Evolutionary conservation across 2,888 invertebrate species (phyloP).

Genomic region (Chironomus riparius): DNA sequence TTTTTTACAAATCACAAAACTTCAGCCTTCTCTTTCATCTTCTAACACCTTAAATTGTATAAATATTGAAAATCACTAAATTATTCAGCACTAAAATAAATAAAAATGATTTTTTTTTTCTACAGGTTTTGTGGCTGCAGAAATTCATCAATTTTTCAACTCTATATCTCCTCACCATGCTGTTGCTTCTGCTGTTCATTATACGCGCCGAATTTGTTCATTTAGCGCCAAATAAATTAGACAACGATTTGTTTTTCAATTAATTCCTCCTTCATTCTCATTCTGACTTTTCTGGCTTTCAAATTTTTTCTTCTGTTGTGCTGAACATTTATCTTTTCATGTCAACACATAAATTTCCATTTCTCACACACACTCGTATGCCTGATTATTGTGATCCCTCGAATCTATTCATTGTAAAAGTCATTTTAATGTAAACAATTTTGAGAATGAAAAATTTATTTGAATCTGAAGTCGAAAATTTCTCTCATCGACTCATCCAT

Average conservation of each 20-base stretch:
- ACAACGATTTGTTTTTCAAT: neutral
- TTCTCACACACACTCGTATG: neutral
- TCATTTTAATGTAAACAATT: too few species aligned
- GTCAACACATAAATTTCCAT: neutral
- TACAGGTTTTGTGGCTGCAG: neutral
- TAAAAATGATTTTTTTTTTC: neutral
- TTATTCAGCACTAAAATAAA: slow-evolving; percentile 8
- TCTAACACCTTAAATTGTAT: neutral
- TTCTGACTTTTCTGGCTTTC: neutral
- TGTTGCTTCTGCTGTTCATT: too few species aligned
- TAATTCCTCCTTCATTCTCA: neutral
- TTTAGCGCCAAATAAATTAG: slow-evolving; percentile 3
- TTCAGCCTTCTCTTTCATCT: neutral
- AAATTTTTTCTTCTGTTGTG: neutral
- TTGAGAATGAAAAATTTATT: too few species aligned
- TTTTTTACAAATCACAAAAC: neutral
- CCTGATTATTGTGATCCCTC: neutral
- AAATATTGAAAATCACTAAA: slow-evolving; percentile 6
- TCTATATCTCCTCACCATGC: neutral
- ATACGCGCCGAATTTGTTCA: too few species aligned
- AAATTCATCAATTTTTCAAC: neutral
- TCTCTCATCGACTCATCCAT: too few species aligned
- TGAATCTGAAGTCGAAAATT: too few species aligned
- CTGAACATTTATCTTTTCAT: neutral
- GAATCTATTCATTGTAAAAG: too few species aligned